Conservation (phyloP, 1,140 invertebrate genomes). For the Caenorhabditis brenneri region DNA sequence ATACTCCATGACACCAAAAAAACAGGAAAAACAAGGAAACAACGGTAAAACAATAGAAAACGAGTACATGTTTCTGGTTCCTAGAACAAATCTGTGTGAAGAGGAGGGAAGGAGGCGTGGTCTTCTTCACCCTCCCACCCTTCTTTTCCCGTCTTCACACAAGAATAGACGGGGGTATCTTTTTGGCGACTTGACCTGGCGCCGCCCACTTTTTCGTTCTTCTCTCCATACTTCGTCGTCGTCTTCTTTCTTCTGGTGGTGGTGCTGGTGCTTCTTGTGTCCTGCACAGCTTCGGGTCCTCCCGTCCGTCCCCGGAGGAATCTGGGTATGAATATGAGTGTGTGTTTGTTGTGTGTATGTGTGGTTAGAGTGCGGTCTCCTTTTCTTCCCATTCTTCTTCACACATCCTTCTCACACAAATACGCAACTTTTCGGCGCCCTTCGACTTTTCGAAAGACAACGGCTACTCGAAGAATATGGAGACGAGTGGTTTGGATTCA, state of each 20-base stretch:
- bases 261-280: neutral
- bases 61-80: neutral
- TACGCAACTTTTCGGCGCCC: constrained; percentile 40
- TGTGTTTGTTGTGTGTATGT: constrained; percentile 20
- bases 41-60: constrained; percentile 11
- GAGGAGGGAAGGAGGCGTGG: neutral
- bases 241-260: neutral
- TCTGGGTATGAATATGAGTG: constrained; percentile 43
- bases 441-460: constrained; percentile 38
- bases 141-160: constrained; percentile 20
- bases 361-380: constrained; percentile 17
- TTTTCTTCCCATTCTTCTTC: constrained; percentile 22
- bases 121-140: constrained; percentile 20
- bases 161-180: constrained; percentile 40
- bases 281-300: neutral
- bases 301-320: constrained; percentile 35
- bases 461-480: constrained; percentile 32
- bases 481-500: too few species aligned
- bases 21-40: too few species aligned
- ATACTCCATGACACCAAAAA: too few species aligned
- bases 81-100: neutral
- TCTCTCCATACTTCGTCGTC: neutral
- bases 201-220: constrained; percentile 31
- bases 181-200: constrained; percentile 41
- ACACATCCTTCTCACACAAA: constrained; percentile 40